Evolutionary conservation across 2,113 vertebrate species (phyloP).

Genomic region (Apus apus): DNA sequence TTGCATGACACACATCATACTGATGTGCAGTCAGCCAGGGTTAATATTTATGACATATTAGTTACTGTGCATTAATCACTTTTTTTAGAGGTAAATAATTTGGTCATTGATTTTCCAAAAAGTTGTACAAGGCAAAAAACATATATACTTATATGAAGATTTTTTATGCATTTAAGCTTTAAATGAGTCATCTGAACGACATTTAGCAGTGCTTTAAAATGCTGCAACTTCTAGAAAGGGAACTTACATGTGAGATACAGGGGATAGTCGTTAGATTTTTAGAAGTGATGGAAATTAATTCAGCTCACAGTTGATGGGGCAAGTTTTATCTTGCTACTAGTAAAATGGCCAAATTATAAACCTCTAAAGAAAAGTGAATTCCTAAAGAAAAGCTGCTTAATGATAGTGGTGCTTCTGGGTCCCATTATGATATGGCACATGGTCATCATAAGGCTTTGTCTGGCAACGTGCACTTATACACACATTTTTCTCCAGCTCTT

Average conservation of each 20-base stretch:
- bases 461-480: background rate
- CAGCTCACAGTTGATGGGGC: background rate
- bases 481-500: background rate
- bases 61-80: constrained; percentile 45
- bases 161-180: background rate
- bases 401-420: constrained; percentile 61
- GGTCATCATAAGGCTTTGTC: constrained; percentile 73
- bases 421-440: constrained; percentile 49
- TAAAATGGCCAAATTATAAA: constrained; percentile 48
- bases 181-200: background rate
- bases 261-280: background rate
- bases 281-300: background rate
- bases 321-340: background rate
- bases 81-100: constrained; percentile 68
- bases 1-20: background rate
- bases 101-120: constrained; percentile 9
- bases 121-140: background rate
- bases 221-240: background rate
- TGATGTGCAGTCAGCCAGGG: constrained; percentile 19
- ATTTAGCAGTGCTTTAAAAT: background rate
- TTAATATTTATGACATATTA: background rate
- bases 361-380: constrained; percentile 34
- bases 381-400: constrained; percentile 48
- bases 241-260: background rate
- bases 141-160: rapidly evolving